phyloP scores from a whole-genome alignment of 2,888 invertebrate genomes.

The Euproctis similis region DNA sequence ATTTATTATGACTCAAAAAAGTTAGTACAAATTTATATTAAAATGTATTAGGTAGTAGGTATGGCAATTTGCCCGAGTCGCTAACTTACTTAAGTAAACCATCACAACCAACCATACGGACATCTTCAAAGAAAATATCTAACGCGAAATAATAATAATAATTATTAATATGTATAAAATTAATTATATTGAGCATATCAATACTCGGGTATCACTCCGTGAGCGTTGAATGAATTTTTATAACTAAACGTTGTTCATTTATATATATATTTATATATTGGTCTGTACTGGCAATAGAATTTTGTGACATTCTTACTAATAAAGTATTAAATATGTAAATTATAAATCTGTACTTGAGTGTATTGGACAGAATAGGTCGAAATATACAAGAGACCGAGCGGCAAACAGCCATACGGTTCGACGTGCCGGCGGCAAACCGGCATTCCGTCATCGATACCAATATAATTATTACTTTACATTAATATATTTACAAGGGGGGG shows the following conservation, averaged over 20 bases:
- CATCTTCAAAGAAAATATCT: conserved; percentile 61
- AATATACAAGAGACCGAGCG: conserved; percentile 43
- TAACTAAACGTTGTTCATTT: conserved; percentile 54
- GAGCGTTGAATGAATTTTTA: conserved; percentile 62
- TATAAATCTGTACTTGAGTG: conserved; percentile 64
- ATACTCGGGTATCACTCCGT: conserved; percentile 48
- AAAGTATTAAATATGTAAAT: conserved; percentile 61
- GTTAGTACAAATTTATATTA: conserved; percentile 55
- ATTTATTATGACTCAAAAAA: conserved; percentile 31
- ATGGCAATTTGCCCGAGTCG: conserved; percentile 58
- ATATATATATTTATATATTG: conserved; percentile 41
- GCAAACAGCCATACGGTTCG: conserved; percentile 26
- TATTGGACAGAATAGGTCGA: conserved; percentile 65
- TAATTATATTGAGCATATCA: conserved; percentile 57
- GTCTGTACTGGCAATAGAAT: conserved; percentile 65
- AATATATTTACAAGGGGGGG: conserved; percentile 70
- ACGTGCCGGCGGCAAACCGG: conserved; percentile 31
- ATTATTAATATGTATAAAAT: conserved; percentile 48
- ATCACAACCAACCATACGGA: conserved; percentile 76
- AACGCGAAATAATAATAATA: conserved; percentile 53
- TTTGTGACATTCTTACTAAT: conserved; percentile 64
- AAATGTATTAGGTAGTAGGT: conserved; percentile 42
- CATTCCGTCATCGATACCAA: conserved; percentile 51
- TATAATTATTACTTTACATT: conserved; percentile 70
- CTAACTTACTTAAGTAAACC: conserved; percentile 75